A percentile compares a stretch with the other conserved stretches of the same genome.
Evolutionary conservation across 2,113 vertebrate genomes (phyloP).

Genomic region (Seriola dumerili): DNA sequence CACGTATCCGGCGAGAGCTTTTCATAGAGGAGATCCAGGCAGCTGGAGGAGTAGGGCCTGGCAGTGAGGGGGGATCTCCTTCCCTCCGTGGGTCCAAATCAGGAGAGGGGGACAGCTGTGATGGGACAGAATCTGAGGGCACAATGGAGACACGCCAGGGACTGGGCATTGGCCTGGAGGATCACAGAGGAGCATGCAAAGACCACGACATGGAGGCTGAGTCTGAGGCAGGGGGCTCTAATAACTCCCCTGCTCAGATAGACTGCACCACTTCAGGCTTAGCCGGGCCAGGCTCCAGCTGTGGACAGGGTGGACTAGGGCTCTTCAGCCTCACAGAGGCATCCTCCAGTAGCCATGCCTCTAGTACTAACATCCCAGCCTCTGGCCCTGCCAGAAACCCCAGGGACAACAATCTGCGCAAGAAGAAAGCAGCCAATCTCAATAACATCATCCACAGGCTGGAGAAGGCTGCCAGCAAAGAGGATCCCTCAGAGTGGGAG

Average conservation of each 20-base stretch:
- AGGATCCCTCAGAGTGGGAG: slow-evolving; percentile 97
- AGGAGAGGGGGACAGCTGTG: slow-evolving; percentile 97
- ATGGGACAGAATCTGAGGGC: slow-evolving; percentile 93
- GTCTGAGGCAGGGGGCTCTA: slow-evolving; percentile 86
- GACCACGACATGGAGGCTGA: slow-evolving; percentile 84
- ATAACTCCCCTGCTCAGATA: slow-evolving; percentile 86
- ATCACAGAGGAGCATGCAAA: slow-evolving; percentile 88
- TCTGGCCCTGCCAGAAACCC: slow-evolving; percentile 89
- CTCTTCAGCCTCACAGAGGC: slow-evolving; percentile 94
- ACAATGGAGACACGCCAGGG: slow-evolving; percentile 86
- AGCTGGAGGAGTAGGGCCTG: slow-evolving; percentile 87
- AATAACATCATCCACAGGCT: slow-evolving; percentile 99
- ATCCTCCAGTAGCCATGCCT: slow-evolving; percentile 82
- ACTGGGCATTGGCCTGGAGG: slow-evolving; percentile 79
- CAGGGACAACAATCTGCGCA: slow-evolving; percentile 95
- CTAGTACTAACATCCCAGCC: slow-evolving; percentile 81
- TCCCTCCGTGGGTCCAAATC: slow-evolving; percentile 87
- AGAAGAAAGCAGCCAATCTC: slow-evolving; percentile 98
- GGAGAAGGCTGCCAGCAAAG: slow-evolving; percentile 96
- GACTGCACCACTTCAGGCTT: slow-evolving; percentile 88
- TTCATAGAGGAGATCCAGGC: slow-evolving; percentile 99
- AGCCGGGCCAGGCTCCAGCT: slow-evolving; percentile 90
- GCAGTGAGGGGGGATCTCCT: slow-evolving; percentile 91
- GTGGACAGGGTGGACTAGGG: slow-evolving; percentile 84
- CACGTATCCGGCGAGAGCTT: slow-evolving; percentile 96